Conservation (phyloP, 2,888 invertebrate species). For the Apamea anceps region DNA sequence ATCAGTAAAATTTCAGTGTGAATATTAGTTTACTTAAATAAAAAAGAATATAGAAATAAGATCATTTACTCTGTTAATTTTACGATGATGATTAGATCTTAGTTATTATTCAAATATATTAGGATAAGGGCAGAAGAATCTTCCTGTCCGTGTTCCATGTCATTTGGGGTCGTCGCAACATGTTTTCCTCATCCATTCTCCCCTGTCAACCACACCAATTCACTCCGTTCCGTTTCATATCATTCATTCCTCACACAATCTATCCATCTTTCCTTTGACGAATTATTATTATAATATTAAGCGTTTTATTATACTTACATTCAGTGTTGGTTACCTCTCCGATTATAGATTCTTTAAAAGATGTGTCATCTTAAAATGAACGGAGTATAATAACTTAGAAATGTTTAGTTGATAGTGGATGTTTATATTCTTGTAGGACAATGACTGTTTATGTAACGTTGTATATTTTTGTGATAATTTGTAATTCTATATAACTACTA, state of each 20-base stretch:
- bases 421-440: slow-evolving; percentile 59
- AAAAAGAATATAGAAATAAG: neutral
- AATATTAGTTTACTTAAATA: slow-evolving; percentile 11
- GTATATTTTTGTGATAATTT: slow-evolving; percentile 66
- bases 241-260: neutral
- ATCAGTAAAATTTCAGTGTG: slow-evolving; percentile 25
- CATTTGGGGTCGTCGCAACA: neutral
- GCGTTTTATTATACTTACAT: neutral
- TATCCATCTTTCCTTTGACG: neutral
- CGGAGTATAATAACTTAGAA: slow-evolving; percentile 19
- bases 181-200: neutral
- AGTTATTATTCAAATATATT: neutral
- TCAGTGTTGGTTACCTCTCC: neutral
- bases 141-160: neutral
- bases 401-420: slow-evolving; percentile 48
- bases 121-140: too few species aligned
- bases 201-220: neutral
- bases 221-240: neutral
- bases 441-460: slow-evolving; percentile 61
- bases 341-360: neutral
- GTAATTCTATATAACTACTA: slow-evolving; percentile 53
- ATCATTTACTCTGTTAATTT: slow-evolving; percentile 14
- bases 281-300: neutral
- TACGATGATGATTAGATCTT: neutral
- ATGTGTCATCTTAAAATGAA: slow-evolving; percentile 13